Evolutionary conservation across 2,113 vertebrate genomes (phyloP).

Genomic region (Tragelaphus buxtoni): DNA sequence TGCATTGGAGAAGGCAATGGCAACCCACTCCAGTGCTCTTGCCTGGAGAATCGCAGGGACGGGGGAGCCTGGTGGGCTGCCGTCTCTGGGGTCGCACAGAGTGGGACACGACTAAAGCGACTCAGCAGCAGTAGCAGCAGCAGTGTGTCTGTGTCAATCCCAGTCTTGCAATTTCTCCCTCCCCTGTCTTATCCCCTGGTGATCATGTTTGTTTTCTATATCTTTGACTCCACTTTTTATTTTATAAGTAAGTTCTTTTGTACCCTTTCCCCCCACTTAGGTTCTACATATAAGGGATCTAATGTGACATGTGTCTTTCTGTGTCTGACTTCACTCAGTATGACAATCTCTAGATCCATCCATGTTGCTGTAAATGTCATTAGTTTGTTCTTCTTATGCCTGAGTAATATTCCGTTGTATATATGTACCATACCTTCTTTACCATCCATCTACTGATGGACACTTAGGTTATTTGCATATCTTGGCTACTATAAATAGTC

Average conservation of each 20-base stretch:
- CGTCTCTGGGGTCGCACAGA: too few relatives aligned
- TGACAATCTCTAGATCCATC: background rate
- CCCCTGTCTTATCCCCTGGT: background rate
- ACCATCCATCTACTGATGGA: background rate
- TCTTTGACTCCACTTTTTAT: background rate
- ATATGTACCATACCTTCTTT: background rate
- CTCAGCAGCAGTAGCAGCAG: too few relatives aligned
- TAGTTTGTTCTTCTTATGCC: background rate
- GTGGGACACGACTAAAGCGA: too few relatives aligned
- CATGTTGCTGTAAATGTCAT: background rate
- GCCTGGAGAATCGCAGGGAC: too few relatives aligned
- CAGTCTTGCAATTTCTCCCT: background rate
- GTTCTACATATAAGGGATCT: background rate
- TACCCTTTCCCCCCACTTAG: accelerated
- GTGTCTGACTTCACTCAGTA: background rate
- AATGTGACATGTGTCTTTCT: background rate
- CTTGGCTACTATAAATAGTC: background rate
- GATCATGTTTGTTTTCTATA: background rate
- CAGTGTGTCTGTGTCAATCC: background rate
- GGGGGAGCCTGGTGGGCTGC: too few relatives aligned
- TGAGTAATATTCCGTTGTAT: background rate
- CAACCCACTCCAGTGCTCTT: too few relatives aligned
- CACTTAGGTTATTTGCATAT: background rate
- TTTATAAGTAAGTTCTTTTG: background rate
- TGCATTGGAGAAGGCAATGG: too few relatives aligned